These are phyloP conservation scores for Cheilinus undulatus DNA, from an alignment of 2,113 vertebrate genomes.

Conservation along the genomic window DNA sequence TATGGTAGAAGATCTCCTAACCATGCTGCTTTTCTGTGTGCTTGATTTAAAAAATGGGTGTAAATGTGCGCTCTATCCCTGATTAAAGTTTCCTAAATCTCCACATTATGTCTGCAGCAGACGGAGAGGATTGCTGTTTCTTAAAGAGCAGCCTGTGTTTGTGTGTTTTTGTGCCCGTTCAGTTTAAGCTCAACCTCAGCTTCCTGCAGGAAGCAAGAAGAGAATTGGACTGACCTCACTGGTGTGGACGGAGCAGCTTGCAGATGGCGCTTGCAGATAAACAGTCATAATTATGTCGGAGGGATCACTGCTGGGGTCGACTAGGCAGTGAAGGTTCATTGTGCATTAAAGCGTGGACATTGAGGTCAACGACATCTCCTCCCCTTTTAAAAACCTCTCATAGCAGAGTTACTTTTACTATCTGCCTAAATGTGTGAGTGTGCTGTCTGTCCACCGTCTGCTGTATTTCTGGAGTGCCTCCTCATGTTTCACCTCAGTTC, in stretches of 20 bases:
- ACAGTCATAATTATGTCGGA: slow-evolving; percentile 39
- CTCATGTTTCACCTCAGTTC: slow-evolving; percentile 54
- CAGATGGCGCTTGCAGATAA: slow-evolving; percentile 74
- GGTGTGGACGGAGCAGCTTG: slow-evolving; percentile 53
- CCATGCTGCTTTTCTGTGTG: background rate
- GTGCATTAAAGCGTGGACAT: slow-evolving; percentile 14
- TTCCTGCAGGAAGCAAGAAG: slow-evolving; percentile 76
- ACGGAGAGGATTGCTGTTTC: slow-evolving; percentile 20
- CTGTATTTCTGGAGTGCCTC: slow-evolving; percentile 55
- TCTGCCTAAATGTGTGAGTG: slow-evolving; percentile 6
- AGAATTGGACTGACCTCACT: slow-evolving; percentile 69
- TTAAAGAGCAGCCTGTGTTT: slow-evolving; percentile 24
- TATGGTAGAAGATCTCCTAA: background rate
- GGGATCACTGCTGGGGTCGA: background rate
- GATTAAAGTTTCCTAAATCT: slow-evolving; percentile 24
- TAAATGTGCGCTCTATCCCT: background rate
- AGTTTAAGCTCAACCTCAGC: slow-evolving; percentile 25
- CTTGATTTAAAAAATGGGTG: too few species aligned
- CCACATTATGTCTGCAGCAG: slow-evolving; percentile 16
- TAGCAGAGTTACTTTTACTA: background rate
- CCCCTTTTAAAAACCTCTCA: slow-evolving; percentile 9
- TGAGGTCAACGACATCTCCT: slow-evolving; percentile 17
- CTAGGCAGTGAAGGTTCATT: slow-evolving; percentile 15
- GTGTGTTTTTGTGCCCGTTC: slow-evolving; percentile 22
- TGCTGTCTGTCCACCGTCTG: slow-evolving; percentile 22